Base-by-base conservation (phyloP, 1,140 invertebrate genomes). In the Neodiprion fabricii region DNA sequence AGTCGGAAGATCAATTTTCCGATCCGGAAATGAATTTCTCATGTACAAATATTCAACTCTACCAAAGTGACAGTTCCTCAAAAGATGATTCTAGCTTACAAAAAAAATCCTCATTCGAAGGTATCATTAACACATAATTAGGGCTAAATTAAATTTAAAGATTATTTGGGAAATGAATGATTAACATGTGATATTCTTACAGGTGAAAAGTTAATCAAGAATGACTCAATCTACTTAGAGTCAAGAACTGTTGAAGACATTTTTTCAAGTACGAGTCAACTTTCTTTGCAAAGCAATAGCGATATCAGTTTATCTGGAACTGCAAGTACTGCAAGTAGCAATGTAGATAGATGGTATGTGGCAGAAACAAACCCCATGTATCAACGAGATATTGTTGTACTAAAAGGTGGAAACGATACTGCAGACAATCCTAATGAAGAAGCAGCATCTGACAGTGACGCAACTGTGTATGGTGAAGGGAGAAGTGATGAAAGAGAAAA, bases 341-440 rank as follows among this genome's bases (percentile, higher is more conserved):
- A 61, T 17, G 4, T 61, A 61, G 53, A 61, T 14, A 71, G 71
- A 71, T 73, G 65, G 48, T 75, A 61, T 68, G 71, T 50, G 17
- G 48, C n/a, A 9, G 74, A 75, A 73, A 10, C 11, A 10, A 72
- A 70, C 47, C 48, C 28, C n/a, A 67, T 75, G 74, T 78, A 76
- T 67, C 14, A 74, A 74, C 65, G 40, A 21, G 70, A 71, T 7
- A 11, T 17, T 14, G 70, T 71, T 12, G 48, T 21, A 14, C 48
- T 71, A 71, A 78, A 74, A 67, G 73, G 53, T 40, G 71, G 67
- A 9, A 77, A 70, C 47, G 71, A 73, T 21, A 17, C n/a, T 10
- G 40, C 72, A 10, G 65, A 68, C 53, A 69, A 72, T 12, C 17
- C 68, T 23, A 70, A 3, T 23, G 74, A 72, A 9, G 53, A 71